phyloP scores from a whole-genome alignment of 2,888 invertebrate genomes.

The Cremastobaeus sp. region DNA sequence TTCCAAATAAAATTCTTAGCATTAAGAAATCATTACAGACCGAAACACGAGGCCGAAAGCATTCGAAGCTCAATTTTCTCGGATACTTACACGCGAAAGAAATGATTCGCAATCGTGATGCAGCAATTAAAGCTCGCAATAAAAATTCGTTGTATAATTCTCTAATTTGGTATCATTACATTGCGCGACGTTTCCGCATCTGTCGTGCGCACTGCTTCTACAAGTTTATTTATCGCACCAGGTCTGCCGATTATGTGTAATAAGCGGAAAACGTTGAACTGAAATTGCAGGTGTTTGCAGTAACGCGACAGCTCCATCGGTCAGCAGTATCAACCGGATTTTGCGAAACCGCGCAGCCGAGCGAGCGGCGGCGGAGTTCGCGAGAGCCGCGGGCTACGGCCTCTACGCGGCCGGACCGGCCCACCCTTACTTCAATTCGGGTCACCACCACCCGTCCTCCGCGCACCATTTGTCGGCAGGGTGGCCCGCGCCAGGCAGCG shows the following conservation, averaged over 20 bases:
- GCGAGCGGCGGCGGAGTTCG: constrained; percentile 96
- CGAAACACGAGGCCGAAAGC: no score
- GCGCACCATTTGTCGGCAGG: constrained; percentile 82
- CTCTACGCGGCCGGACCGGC: constrained; percentile 84
- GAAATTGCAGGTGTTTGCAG: constrained; percentile 90
- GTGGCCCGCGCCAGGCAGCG: constrained; percentile 69
- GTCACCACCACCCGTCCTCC: constrained; percentile 80
- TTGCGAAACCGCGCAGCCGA: constrained; percentile 97
- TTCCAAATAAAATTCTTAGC: no score
- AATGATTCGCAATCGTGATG: constrained; percentile 18
- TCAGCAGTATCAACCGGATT: constrained; percentile 97
- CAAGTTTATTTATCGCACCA: constrained; percentile 19
- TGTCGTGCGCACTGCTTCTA: constrained; percentile 3
- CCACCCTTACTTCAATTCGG: constrained; percentile 84
- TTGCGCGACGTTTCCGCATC: constrained; percentile 33
- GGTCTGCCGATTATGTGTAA: constrained; percentile 21
- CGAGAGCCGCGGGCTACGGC: constrained; percentile 93
- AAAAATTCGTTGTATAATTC: constrained; percentile 31
- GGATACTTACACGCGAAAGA: constrained; percentile 12
- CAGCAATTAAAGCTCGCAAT: constrained; percentile 20
- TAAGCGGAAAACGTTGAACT: constrained; percentile 15
- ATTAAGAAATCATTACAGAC: no score
- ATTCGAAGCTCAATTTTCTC: constrained; percentile 17
- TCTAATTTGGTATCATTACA: constrained; percentile 27
- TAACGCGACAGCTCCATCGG: constrained; percentile 96